These are phyloP conservation scores for Zaprionus lachaisei DNA, from an alignment of 1,140 invertebrate species.

Conservation along the genomic window DNA sequence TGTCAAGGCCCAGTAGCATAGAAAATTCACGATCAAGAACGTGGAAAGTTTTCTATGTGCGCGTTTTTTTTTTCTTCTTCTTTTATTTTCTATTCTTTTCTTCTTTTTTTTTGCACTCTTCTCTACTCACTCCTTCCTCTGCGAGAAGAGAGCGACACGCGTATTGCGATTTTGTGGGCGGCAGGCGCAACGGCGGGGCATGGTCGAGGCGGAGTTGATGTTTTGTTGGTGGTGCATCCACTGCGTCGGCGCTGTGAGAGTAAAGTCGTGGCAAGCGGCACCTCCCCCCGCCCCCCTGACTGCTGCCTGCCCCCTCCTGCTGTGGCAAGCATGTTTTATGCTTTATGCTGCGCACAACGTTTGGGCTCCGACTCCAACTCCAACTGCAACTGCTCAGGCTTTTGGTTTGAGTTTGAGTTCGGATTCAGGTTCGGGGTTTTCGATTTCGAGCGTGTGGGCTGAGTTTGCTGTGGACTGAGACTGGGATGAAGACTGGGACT, in stretches of 20 bases:
- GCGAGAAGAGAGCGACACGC: constrained; percentile 75
- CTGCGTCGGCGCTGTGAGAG: constrained; percentile 65
- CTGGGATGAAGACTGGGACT: neutral
- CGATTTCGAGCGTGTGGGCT: constrained; percentile 7
- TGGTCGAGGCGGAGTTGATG: constrained; percentile 59
- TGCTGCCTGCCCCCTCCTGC: neutral
- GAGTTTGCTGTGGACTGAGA: neutral
- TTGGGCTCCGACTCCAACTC: neutral
- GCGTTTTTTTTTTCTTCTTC: neutral
- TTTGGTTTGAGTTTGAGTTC: neutral
- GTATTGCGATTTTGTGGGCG: constrained; percentile 52
- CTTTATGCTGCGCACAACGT: constrained; percentile 15
- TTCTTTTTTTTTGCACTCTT: neutral
- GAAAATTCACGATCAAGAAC: constrained; percentile 84
- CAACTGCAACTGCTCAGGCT: neutral
- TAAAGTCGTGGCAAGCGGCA: neutral
- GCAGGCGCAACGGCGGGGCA: constrained; percentile 9
- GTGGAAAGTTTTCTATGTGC: constrained; percentile 72
- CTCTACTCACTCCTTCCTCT: neutral
- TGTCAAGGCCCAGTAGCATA: constrained; percentile 83
- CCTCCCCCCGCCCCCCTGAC: constrained; percentile 6
- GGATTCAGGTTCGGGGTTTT: constrained; percentile 8
- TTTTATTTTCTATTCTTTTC: constrained; percentile 8
- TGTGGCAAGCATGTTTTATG: constrained; percentile 45
- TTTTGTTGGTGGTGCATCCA: constrained; percentile 60